Base-by-base conservation (phyloP, 2,888 invertebrate genomes). In the Nomada hirtipes region DNA sequence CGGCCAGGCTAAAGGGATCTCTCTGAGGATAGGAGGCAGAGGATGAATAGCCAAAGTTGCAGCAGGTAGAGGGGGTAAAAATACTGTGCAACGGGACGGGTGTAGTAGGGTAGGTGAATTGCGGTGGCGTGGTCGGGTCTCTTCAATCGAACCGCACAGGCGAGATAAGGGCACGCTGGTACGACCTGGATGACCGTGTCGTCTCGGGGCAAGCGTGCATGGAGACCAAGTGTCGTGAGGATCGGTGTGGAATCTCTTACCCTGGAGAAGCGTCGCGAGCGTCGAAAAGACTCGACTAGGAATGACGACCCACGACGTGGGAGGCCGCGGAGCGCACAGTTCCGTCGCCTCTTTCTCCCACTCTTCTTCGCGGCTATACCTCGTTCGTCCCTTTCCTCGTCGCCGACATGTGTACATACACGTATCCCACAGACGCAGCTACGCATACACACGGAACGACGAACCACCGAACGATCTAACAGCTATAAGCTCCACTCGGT, bases 301-400 rank as follows among this genome's bases (percentile, higher is more conserved):
- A 92, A 90, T 92, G 91, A 92, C 88, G 83, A 78, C 82, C 76
- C 82, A 44, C 84, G 85, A 85, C 85, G 87, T 89, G 88, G 87
- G 88, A 88, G 88, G 87, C 83, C 76, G 68, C 72, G 76, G 76
- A 77, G 77, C 79, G 76, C 80, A 75, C 82, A 74, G 76, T 85
- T 86, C 80, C 78, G 79, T 83, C 82, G 57, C 59, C 87, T 63
- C 77, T 60, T 68, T 76, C 77, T 67, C 84, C 83, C 77, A 76
- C 84, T 72, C 68, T 47, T 68, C 42, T 64, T 20, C 36, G 11
- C 15, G 36, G 10, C 59, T 11, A 4, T 79, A 71, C 71, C 82
- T 67, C 83, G 67, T 74, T 82, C 84, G 77, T 79, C 72, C 78
- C 69, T 79, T 74, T 82, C 83, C 76, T 20, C 75, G 59, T 42